These are phyloP conservation scores for Argyrosomus regius DNA, from an alignment of 2,797 vertebrate species.

Conservation along the genomic window DNA sequence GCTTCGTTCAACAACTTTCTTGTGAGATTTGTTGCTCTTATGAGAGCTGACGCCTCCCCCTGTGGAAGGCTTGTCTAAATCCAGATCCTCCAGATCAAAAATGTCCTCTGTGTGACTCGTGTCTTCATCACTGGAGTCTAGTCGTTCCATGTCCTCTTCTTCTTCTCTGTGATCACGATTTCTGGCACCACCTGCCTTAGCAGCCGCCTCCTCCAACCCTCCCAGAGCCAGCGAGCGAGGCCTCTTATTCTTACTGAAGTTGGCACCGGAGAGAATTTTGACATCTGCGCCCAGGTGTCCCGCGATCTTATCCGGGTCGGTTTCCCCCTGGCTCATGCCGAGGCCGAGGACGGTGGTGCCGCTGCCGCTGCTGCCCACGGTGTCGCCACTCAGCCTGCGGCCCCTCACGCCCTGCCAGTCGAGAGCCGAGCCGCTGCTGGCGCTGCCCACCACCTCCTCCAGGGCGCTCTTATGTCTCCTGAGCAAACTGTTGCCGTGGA, in stretches of 20 bases:
- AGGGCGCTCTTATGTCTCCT: constrained; percentile 87
- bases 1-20: constrained; percentile 58
- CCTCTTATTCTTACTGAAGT: constrained; percentile 69
- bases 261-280: constrained; percentile 69
- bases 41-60: neutral
- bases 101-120: constrained; percentile 88
- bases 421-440: constrained; percentile 47
- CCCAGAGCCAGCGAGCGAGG: constrained; percentile 86
- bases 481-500: constrained; percentile 83
- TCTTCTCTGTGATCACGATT: constrained; percentile 23
- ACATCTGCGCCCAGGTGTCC: constrained; percentile 78
- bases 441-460: constrained; percentile 81
- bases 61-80: constrained; percentile 80
- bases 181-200: neutral
- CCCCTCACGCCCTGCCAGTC: constrained; percentile 84
- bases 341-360: constrained; percentile 75
- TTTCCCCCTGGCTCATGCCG: constrained; percentile 76
- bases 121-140: constrained; percentile 93
- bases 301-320: constrained; percentile 76
- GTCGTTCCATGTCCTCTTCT: constrained; percentile 76
- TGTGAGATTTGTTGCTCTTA: constrained; percentile 18
- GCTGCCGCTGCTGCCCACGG: constrained; percentile 57
- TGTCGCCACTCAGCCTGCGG: constrained; percentile 77
- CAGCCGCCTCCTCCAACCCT: constrained; percentile 26
- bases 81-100: constrained; percentile 95